These are phyloP conservation scores for Vicugna pacos DNA, from an alignment of 2,113 vertebrate genomes.

Conservation along the genomic window DNA sequence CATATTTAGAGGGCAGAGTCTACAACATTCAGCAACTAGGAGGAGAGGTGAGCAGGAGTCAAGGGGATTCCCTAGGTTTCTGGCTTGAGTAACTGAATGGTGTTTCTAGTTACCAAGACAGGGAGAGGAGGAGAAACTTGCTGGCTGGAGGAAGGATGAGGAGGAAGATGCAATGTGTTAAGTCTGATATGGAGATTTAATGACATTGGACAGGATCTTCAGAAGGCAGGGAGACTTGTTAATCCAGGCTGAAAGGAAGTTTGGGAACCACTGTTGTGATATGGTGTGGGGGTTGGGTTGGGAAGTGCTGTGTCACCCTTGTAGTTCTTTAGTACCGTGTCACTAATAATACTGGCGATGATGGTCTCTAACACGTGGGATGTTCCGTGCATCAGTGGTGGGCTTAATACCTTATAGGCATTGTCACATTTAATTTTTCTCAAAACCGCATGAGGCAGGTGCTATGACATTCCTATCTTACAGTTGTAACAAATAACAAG, in stretches of 20 bases:
- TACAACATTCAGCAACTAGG: neutral
- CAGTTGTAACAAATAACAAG: neutral
- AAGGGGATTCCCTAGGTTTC: neutral
- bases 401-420: neutral
- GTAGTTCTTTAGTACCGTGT: neutral
- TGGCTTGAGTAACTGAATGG: neutral
- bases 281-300: neutral
- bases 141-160: neutral
- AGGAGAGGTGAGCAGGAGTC: neutral
- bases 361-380: neutral
- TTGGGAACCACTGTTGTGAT: neutral
- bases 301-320: neutral
- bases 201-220: rapidly evolving
- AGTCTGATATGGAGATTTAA: neutral
- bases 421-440: neutral
- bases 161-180: neutral
- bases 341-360: too few relatives aligned
- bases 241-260: too few relatives aligned
- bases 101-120: neutral
- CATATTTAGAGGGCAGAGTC: neutral
- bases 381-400: neutral
- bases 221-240: neutral
- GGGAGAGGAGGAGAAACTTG: neutral
- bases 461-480: neutral
- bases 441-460: neutral